Conservation (phyloP, 2,113 vertebrate genomes). For the Peromyscus leucopus region DNA sequence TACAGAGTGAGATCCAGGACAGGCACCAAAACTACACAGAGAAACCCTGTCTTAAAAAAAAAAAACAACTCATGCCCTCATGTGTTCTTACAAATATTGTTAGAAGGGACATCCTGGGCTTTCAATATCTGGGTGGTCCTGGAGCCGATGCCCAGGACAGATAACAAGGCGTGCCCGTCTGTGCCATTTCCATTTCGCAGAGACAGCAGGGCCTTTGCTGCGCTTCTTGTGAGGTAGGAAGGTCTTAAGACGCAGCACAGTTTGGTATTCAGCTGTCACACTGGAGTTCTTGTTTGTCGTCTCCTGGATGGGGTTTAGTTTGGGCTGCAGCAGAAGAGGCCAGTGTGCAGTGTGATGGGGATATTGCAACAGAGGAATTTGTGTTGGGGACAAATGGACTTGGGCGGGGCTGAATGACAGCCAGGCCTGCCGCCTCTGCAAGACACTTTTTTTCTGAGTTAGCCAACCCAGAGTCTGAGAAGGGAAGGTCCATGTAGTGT, state of each 20-base stretch:
- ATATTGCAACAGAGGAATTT: fast-evolving
- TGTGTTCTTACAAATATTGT: not conserved
- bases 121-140: not conserved
- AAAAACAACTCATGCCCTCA: not conserved
- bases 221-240: not conserved
- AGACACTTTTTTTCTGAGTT: not conserved
- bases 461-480: not conserved
- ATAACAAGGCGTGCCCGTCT: not conserved
- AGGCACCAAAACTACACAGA: too few relatives aligned
- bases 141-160: not conserved
- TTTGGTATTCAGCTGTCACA: fast-evolving
- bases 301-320: not conserved
- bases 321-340: not conserved
- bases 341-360: not conserved
- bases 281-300: not conserved
- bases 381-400: not conserved
- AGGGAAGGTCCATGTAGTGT: not conserved
- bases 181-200: not conserved
- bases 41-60: too few relatives aligned
- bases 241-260: not conserved
- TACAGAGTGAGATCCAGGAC: too few relatives aligned
- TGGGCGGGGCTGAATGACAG: not conserved
- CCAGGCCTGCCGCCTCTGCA: too few relatives aligned
- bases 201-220: not conserved
- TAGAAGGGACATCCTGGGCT: not conserved